Conservation (phyloP, 2,113 vertebrate genomes). For the Fukomys damarensis region DNA sequence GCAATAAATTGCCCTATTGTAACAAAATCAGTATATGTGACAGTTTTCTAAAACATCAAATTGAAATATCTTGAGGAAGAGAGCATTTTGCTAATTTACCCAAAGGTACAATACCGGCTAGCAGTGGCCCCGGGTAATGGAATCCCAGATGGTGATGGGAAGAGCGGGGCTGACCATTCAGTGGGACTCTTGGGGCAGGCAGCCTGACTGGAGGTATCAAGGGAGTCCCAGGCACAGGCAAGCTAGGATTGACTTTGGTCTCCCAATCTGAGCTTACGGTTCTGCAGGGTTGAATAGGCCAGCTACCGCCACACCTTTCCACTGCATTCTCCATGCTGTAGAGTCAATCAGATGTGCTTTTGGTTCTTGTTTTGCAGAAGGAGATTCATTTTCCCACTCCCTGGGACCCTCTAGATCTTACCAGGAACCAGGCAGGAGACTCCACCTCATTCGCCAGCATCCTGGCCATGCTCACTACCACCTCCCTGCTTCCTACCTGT, state of each 20-base stretch:
- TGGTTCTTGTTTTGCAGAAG: constrained; percentile 81
- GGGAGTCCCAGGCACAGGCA: not conserved
- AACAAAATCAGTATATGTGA: constrained; percentile 39
- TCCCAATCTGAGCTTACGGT: not conserved
- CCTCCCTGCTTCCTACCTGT: constrained; percentile 82
- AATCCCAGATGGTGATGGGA: not conserved
- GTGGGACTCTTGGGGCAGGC: not conserved
- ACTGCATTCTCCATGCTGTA: not conserved
- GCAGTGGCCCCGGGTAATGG: not conserved
- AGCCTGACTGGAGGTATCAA: not conserved
- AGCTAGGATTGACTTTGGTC: not conserved
- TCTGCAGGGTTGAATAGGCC: not conserved
- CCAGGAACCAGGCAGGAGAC: constrained; percentile 89
- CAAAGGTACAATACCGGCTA: not conserved
- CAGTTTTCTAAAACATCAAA: constrained; percentile 44
- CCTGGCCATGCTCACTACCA: constrained; percentile 90
- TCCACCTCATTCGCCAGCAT: constrained; percentile 91
- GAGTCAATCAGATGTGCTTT: not conserved
- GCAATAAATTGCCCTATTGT: constrained; percentile 6
- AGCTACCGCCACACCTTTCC: not conserved
- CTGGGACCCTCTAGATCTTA: constrained; percentile 73
- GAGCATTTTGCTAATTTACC: constrained; percentile 12
- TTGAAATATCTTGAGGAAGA: constrained; percentile 10
- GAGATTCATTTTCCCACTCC: constrained; percentile 77
- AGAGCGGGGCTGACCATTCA: not conserved